Evolutionary conservation across 2,113 vertebrate genomes (phyloP), one percentile per base, ranked within the genome.

Genomic region (Cyrtonyx montezumae): DNA sequence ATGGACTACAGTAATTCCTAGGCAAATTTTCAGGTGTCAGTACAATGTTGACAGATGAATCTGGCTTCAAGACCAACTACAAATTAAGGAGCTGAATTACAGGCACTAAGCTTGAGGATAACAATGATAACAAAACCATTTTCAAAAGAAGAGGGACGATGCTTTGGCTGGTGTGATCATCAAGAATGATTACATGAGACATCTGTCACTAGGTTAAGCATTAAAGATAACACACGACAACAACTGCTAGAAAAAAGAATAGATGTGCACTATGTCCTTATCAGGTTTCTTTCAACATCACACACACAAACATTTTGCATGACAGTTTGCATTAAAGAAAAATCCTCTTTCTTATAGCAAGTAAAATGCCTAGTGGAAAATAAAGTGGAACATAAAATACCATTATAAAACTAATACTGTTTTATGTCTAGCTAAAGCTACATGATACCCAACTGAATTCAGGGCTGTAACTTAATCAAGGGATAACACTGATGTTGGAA

Each of bases 401-500:
- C 56, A 91, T 69, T 67, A 58, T 15, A 66, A 85, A 86, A 85
- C 48, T 88, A 68, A 88, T 76, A 74, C 22, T 46, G 34, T 17
- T 93, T 92, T 88, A 81, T 74, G 79, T 73, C 40, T 75, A 77
- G 58, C 42, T 32, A 79, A 83, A 63, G 77, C 58, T 78, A 68
- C 37, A 78, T 34, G 87, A 43, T 48, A 71, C 25, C 22, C 49
- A 84, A 89, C 6, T 95, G 80, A 95, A 95, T 94, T 87, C 88
- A 83, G 89, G 34, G 13, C 5, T 88, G 45, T 36, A 96, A 94
- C 92, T 94, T 89, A 92, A 96, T 90, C 84, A 94, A 83, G 51
- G 20, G 20, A 48, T 84, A 92, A 68, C n/a, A 19, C 1, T 87
- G 51, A 69, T 73, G n/a, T 89, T 56, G 90, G 48, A 95, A 96